Conservation (phyloP, 2,888 invertebrate species). For the Caenorhabditis afra region DNA sequence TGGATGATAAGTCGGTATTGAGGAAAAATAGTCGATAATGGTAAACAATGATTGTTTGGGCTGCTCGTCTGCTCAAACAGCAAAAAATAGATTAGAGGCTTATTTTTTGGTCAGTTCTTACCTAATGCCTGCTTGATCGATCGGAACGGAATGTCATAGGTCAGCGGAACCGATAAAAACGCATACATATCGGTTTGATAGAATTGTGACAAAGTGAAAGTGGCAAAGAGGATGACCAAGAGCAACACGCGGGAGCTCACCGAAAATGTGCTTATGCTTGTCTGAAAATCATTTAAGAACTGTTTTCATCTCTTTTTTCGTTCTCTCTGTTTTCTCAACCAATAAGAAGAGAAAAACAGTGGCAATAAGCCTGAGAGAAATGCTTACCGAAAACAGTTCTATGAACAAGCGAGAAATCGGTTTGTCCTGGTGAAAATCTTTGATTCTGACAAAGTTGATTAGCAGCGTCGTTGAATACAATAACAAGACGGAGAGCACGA, state of each 20-base stretch:
- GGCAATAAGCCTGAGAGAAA: too few species aligned
- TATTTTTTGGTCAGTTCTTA: neutral
- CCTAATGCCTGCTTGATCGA: constrained; percentile 59
- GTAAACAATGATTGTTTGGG: constrained; percentile 17
- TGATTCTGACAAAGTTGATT: constrained; percentile 46
- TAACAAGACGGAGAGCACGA: constrained; percentile 51
- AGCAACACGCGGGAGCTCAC: constrained; percentile 41
- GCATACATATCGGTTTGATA: constrained; percentile 70
- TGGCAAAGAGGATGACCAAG: constrained; percentile 51
- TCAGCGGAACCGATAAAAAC: constrained; percentile 61
- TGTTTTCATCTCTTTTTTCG: too few species aligned
- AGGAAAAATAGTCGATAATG: neutral
- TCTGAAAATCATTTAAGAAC: too few species aligned
- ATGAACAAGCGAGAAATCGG: constrained; percentile 26
- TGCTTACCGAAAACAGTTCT: constrained; percentile 41
- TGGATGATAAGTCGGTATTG: neutral
- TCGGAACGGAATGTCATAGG: constrained; percentile 66
- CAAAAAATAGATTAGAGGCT: constrained; percentile 2
- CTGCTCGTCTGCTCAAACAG: neutral
- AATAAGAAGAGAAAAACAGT: neutral
- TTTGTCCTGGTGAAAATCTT: constrained; percentile 26
- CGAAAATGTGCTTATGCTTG: constrained; percentile 18
- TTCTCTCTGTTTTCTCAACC: neutral
- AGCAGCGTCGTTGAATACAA: constrained; percentile 20
- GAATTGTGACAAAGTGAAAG: constrained; percentile 56